phyloP scores from a whole-genome alignment of 2,797 vertebrate species.

The Octomys mimax region DNA sequence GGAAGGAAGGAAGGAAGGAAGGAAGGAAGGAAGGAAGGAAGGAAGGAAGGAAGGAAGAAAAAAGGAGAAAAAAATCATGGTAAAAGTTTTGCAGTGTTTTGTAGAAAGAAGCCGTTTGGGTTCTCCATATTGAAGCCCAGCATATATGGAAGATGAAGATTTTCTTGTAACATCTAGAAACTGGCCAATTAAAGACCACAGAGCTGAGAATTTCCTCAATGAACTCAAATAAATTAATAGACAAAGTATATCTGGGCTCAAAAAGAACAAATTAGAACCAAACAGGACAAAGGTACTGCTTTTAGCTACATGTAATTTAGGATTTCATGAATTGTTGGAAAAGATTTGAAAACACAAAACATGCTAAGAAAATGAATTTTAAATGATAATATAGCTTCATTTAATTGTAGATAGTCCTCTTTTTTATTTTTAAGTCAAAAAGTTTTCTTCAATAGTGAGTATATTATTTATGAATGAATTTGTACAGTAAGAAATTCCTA shows the following conservation, averaged over 20 bases:
- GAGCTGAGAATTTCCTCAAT: background rate
- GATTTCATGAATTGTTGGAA: background rate
- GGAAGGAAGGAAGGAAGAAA: too few relatives aligned
- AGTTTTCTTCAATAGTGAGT: background rate
- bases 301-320: background rate
- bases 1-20: background rate
- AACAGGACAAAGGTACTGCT: background rate
- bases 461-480: background rate
- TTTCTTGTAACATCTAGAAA: background rate
- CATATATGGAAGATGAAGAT: background rate
- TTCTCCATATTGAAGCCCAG: background rate
- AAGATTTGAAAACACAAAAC: background rate
- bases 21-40: background rate
- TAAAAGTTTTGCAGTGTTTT: background rate
- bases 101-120: background rate
- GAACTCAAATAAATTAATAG: background rate
- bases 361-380: background rate
- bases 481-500: background rate
- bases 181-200: background rate
- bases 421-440: background rate
- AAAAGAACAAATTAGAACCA: background rate
- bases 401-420: background rate
- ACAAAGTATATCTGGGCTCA: background rate
- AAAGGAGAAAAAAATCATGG: background rate
- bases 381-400: background rate